phyloP scores from a whole-genome alignment of 2,888 invertebrate genomes.

The Oxyteleia sp. region DNA sequence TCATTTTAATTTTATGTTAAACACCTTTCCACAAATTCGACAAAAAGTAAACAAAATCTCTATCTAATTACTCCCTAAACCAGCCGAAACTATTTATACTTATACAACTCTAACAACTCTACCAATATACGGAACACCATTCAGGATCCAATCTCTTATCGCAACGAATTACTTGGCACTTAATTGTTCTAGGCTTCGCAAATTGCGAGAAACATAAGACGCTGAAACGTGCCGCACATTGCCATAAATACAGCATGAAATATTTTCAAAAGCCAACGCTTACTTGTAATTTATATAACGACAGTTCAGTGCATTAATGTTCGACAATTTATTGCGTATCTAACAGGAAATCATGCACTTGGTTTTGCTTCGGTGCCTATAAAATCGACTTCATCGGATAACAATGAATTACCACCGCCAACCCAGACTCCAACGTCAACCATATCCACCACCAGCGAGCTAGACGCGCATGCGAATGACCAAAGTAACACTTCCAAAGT shows the following conservation, averaged over 20 bases:
- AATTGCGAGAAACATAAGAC: background rate
- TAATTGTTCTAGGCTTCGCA: no score
- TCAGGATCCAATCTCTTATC: no score
- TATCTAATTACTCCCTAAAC: no score
- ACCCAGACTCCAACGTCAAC: conserved; percentile 38
- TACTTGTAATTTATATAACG: background rate
- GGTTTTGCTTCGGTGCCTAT: conserved; percentile 65
- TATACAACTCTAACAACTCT: no score
- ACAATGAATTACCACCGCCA: conserved; percentile 55
- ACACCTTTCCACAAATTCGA: no score
- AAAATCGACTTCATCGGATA: conserved; percentile 53
- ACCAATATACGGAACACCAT: no score
- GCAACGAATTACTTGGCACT: no score
- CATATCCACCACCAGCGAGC: conserved; percentile 14
- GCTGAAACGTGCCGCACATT: background rate
- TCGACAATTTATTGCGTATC: conserved; percentile 25
- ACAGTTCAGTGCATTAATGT: conserved; percentile 31
- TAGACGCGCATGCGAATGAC: conserved; percentile 43
- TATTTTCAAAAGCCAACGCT: background rate
- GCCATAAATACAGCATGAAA: conserved; percentile 1
- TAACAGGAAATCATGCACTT: conserved; percentile 65
- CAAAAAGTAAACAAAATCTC: no score
- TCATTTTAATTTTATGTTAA: no score
- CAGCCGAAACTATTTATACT: no score
- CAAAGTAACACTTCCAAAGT: conserved; percentile 49